Base-by-base conservation (phyloP, 2,113 vertebrate genomes). In the Seriola aureovittata region DNA sequence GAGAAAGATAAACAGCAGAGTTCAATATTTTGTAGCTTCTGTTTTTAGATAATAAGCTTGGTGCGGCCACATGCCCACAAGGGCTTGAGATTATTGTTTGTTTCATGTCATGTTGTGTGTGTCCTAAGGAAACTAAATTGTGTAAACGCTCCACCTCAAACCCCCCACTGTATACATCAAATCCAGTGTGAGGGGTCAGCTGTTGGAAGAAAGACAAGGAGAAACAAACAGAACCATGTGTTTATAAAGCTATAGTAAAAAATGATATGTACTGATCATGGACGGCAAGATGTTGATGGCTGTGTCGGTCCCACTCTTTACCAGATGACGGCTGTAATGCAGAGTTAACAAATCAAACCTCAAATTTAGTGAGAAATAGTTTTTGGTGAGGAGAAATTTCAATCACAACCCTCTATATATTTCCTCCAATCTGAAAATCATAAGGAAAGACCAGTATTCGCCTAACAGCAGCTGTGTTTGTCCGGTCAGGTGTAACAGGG, bases 1-100 rank as follows among this genome's bases (percentile, higher is more conserved):
- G 13, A 58, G 34, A 68, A 75, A 82, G 58, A 80, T 68, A 84
- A 75, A 85, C 52, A 74, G 8, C 71, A 10, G 67, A 50, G 25
- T 66, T 57, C 19, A 3, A 19, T 60, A 36, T 66, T 59, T 55
- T 4, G 2, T 38, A 25, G 42, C 59, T 78, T 80, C 70, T 58
- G 54, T 52, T 34, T 64, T 48, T 36, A 66, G 17, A 21, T 57
- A 69, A 52, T 10, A 13, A 23, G 14, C 40, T 32, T 68, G 66
- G 0, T 32, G 10, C 12, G 8, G 0, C 13, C 29, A 67, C 19
- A 34, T 32, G n/a, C 23, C 14, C 9, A 9, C 19, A 2, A 50
- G 23, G 3, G 25, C 5, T 80, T 64, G 12, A 40, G 29, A 60
- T 71, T 34, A 29, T 29, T 42, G 14, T 66, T 50, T 21, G 13